phyloP scores from a whole-genome alignment of 1,140 invertebrate species.

The Oryzaephilus surinamensis region DNA sequence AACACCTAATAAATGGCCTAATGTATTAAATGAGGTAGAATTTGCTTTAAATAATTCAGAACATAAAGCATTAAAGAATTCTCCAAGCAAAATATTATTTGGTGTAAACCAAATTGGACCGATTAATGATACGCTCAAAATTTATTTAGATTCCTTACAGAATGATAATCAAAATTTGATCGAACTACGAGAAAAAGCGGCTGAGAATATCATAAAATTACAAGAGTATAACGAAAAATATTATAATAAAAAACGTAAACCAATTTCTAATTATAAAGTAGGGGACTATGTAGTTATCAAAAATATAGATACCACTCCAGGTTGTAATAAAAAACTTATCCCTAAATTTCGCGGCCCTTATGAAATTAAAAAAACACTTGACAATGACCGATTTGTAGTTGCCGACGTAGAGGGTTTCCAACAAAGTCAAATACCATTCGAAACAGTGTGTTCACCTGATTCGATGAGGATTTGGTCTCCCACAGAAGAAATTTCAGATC shows the following conservation, averaged over 20 bases:
- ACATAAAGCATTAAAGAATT: conserved; percentile 13
- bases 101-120: conserved; percentile 18
- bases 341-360: conserved; percentile 27
- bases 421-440: conserved; percentile 13
- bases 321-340: conserved; percentile 23
- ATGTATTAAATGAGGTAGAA: conserved; percentile 15
- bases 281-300: conserved; percentile 25
- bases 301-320: conserved; percentile 20
- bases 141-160: conserved; percentile 2
- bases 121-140: conserved; percentile 11
- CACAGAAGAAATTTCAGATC: too few relatives aligned
- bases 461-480: too few relatives aligned
- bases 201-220: conserved; percentile 7
- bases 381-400: conserved; percentile 23
- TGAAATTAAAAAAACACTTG: conserved; percentile 19
- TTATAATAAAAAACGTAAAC: conserved; percentile 17
- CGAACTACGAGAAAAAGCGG: conserved; percentile 3
- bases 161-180: conserved; percentile 2
- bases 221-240: conserved; percentile 9
- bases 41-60: conserved; percentile 23
- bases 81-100: conserved; percentile 18
- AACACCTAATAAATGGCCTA: conserved; percentile 14
- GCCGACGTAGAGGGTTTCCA: conserved; percentile 22
- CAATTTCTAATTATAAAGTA: conserved; percentile 12
- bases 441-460: conserved; percentile 8